Percentiles rank a stretch among this genome's conserved stretches.
Evolutionary conservation across 2,113 vertebrate genomes (phyloP).

Genomic region (Mormyrus lacerda): DNA sequence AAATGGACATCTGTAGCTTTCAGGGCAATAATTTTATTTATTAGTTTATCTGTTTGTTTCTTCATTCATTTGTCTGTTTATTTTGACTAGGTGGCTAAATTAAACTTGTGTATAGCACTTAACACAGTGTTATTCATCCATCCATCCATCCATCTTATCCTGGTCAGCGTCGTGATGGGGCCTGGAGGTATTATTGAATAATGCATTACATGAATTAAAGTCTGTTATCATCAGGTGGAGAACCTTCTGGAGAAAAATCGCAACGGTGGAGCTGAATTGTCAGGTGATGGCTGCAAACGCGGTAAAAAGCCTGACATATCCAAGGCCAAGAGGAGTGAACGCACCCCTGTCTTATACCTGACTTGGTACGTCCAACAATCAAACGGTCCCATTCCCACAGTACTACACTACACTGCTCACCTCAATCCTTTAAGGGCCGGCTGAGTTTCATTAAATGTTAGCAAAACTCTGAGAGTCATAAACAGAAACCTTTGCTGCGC

Average conservation of each 20-base stretch:
- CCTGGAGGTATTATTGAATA: background rate
- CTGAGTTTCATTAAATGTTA: constrained; percentile 1
- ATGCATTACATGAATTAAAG: background rate
- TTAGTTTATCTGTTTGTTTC: background rate
- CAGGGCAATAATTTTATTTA: background rate
- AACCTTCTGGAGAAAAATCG: background rate
- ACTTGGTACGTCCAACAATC: background rate
- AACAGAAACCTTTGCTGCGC: background rate
- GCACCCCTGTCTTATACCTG: background rate
- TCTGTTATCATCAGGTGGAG: background rate
- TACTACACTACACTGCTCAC: background rate
- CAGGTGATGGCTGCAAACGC: too few species aligned
- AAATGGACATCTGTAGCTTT: background rate
- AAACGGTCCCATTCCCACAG: background rate
- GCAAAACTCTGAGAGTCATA: background rate
- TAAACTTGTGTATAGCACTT: background rate
- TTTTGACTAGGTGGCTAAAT: background rate
- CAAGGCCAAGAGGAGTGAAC: background rate
- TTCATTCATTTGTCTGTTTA: background rate
- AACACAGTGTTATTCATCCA: background rate
- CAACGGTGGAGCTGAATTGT: background rate
- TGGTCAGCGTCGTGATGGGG: background rate
- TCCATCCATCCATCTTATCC: background rate
- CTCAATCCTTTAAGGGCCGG: background rate
- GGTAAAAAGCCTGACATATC: background rate